A percentile compares a stretch with the other conserved stretches of the same genome.
Conservation (phyloP, 1,140 invertebrate species). For the Coelopa frigida region DNA sequence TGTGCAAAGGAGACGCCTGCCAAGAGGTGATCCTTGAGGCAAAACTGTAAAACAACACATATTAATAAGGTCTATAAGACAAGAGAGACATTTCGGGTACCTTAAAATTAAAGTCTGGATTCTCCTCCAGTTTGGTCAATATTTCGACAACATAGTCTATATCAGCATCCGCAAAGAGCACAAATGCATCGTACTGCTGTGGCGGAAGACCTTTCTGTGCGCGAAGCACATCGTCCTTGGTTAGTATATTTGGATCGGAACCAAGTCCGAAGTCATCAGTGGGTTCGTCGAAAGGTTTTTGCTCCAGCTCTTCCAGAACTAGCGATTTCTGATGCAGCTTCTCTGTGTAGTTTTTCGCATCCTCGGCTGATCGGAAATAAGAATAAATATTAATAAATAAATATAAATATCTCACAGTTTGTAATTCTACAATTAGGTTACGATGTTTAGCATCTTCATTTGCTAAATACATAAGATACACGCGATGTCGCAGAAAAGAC, state of each 20-base stretch:
- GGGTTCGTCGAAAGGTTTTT: not conserved
- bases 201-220: conserved; percentile 47
- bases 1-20: conserved; percentile 58
- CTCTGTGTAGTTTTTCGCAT: conserved; percentile 15
- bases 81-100: conserved; percentile 35
- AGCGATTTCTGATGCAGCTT: conserved; percentile 10
- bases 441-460: no score
- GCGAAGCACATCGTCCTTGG: conserved; percentile 49
- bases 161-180: conserved; percentile 65
- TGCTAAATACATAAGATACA: no score
- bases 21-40: conserved; percentile 58
- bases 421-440: no score
- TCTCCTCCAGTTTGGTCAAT: conserved; percentile 56
- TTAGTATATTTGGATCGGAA: conserved; percentile 24
- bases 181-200: conserved; percentile 61
- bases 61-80: not conserved
- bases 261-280: not conserved
- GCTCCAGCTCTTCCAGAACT: not conserved
- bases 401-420: not conserved
- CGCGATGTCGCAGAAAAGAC: no score
- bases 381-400: not conserved
- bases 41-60: conserved; percentile 47
- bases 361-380: conserved; percentile 18
- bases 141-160: conserved; percentile 54
- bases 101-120: conserved; percentile 49